Percentiles rank a stretch among this genome's conserved stretches.
phyloP scores from a whole-genome alignment of 2,797 vertebrate genomes.

The Chloroceryle amazona region DNA sequence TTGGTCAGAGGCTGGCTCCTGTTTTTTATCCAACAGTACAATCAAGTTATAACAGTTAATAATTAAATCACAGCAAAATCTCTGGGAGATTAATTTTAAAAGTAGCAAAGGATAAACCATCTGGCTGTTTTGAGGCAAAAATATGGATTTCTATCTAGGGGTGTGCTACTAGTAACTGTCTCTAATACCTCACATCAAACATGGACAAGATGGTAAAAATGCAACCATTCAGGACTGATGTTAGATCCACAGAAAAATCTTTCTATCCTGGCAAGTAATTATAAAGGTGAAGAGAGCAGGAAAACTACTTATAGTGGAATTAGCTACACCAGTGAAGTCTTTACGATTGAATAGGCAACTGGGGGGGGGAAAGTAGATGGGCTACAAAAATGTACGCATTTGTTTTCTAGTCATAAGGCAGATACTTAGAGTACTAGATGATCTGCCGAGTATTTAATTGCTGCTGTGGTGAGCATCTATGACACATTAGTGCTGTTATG shows the following conservation, averaged over 20 bases:
- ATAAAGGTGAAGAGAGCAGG: not conserved
- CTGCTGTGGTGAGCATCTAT: slow-evolving; percentile 35
- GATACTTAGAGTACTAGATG: not conserved
- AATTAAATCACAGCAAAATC: not conserved
- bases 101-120: not conserved
- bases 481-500: not conserved
- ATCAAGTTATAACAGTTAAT: not conserved
- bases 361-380: not conserved
- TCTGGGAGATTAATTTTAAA: not conserved
- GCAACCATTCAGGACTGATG: not conserved
- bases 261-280: not conserved
- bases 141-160: not conserved
- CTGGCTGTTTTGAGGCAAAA: not conserved
- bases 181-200: slow-evolving; percentile 3
- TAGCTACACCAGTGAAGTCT: not conserved
- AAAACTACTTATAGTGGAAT: slow-evolving; percentile 6
- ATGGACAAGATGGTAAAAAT: not conserved
- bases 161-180: not conserved
- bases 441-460: slow-evolving; percentile 37
- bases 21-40: not conserved
- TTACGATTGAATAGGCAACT: not conserved
- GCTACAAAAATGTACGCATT: slow-evolving; percentile 9
- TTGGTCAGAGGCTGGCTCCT: not conserved
- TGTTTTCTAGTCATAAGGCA: slow-evolving; percentile 26
- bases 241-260: not conserved